Base-by-base conservation (phyloP, 2,888 invertebrate genomes). In the Ennomos quercinarius region DNA sequence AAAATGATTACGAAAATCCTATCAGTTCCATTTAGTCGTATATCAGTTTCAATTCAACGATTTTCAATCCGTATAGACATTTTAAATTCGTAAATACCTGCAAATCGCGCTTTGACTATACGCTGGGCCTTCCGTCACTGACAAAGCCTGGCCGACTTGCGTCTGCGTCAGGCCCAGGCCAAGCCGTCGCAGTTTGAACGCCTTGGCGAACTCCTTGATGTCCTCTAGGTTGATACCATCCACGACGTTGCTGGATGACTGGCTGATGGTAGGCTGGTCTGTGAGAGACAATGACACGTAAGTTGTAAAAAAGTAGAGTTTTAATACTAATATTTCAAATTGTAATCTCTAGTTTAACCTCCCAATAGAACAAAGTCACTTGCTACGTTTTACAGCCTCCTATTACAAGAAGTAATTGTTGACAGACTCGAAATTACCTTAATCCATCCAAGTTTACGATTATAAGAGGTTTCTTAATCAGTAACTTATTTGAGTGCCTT, bases 81-180 rank as follows among this genome's bases (percentile, higher is more conserved):
- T 36, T 38, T 13, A 49, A 6, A 9, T 54, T 46, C 3, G 34
- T 44, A 67, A 38, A 64, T 94, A 99, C 99, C 99, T 98, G 97
- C 99, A 99, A 87, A 99, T 99, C 74, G 99, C 99, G 90, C 98
- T 98, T 94, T 99, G 99, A 91, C 98, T 99, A 91, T 99, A 99
- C 50, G 99, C 98, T 37, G 99, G 99, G 54, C 99, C 99, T 91
- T 99, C 99, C 17, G 98, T 98, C 57, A 98, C 97, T 66, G 98
- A 98, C 10, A 99, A 93, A 41, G 99, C 98, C 89, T 99, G 99
- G n/a, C 98, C 98, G 54, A 98, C 98, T 93, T 99, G 99, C 0
- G 99, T 99, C 89, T 99, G 98, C 42, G 99, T 99, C 63, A 99
- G 94, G 55, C 99, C 99, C 70, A 99, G 91, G 10, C 98, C 98